Percentiles rank a stretch among this genome's conserved stretches.
Conservation (phyloP, 2,797 vertebrate genomes). For the Acanthurus lineatus region DNA sequence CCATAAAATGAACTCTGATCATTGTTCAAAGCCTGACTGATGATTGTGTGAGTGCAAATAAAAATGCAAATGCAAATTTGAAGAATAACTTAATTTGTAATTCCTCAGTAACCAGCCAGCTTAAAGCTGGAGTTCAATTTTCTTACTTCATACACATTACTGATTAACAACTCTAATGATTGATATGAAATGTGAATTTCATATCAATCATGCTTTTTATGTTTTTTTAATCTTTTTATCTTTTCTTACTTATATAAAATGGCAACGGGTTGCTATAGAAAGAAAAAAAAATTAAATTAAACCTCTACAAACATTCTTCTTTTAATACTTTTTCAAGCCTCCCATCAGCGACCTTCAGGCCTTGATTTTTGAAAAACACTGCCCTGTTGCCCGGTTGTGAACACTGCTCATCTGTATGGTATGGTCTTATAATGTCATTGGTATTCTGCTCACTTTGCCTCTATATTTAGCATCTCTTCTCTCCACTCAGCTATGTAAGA, state of each 20-base stretch:
- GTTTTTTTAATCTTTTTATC: too few species aligned
- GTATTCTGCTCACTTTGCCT: conserved; percentile 60
- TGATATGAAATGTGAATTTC: too few species aligned
- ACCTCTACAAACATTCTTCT: neutral
- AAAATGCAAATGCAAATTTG: too few species aligned
- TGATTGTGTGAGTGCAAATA: too few species aligned
- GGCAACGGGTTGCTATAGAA: neutral
- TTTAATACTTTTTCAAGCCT: conserved; percentile 18
- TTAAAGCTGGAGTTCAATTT: too few species aligned
- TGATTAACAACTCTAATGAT: too few species aligned
- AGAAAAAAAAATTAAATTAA: conserved; percentile 4
- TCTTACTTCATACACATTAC: too few species aligned
- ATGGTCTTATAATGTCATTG: conserved; percentile 64
- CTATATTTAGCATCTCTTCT: conserved; percentile 68
- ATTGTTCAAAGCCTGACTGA: too few species aligned
- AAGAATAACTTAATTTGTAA: too few species aligned
- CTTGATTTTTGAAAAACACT: conserved; percentile 27
- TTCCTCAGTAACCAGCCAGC: too few species aligned
- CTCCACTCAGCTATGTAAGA: conserved; percentile 53
- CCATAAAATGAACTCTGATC: too few species aligned
- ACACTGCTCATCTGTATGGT: conserved; percentile 16
- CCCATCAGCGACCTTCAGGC: conserved; percentile 17
- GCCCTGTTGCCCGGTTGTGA: conserved; percentile 36
- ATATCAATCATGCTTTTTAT: too few species aligned
- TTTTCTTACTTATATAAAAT: neutral